Base-by-base conservation (phyloP, 2,888 invertebrate genomes). In the Callinectes sapidus region DNA sequence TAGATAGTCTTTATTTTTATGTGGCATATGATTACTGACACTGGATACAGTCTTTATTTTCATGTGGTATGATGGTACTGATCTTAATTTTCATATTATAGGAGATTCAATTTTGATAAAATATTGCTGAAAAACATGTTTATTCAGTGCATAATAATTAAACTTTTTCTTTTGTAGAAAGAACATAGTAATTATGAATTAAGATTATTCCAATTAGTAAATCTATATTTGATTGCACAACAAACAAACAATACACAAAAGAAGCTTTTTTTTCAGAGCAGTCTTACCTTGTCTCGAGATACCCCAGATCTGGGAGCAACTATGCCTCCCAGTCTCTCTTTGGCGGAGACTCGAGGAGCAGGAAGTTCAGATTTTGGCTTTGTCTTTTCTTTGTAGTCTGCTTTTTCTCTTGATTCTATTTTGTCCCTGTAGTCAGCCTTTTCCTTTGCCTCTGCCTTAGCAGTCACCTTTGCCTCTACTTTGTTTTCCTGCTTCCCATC, bases 251-350 rank as follows among this genome's bases (percentile, higher is more conserved):
- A n/a, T 28, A 71, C 28, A 10, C 14, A 32, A 16, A 81, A 3
- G 18, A 87, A 32, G 2, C 32, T 55, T 32, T 55, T 90, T n/a
- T 35, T 16, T 35, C 81, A 35, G 32, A 32, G 14, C 32, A 71
- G 35, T n/a, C 66, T 13, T 88, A 93, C 92, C 92, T 93, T 93
- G 5, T 93, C 92, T 32, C 48, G 91, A 23, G 87, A 91, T 81
- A 54, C 91, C 16, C 42, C 89, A 32, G 92, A 42, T 85, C 81
- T 90, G n/a, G 89, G 48, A n/a, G 54, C 71, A 35, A 87, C 61
- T 16, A 55, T 71, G 48, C 54, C 87, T 77, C 88, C 92, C 28
- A 93, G 71, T 48, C 90, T 77, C 32, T 91, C 91, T 71, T 91
- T 91, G 2, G 90, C 92, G 18, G 92, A 87, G 18, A 87, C 35